Conservation (phyloP, 2,797 vertebrate species). For the Ataeniobius toweri region DNA sequence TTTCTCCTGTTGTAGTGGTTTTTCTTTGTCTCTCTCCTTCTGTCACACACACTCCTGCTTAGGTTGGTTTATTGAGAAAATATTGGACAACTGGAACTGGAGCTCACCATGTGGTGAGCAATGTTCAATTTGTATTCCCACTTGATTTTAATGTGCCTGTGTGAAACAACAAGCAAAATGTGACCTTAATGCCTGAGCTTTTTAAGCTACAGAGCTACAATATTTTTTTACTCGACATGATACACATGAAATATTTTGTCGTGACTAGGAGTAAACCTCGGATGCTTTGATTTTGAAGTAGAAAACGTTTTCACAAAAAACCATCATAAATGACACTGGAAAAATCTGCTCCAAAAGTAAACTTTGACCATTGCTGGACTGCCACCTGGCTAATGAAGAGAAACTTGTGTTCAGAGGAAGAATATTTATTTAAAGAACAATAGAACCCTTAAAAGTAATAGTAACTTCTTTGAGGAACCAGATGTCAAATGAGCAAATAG, state of each 20-base stretch:
- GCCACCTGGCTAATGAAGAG: neutral
- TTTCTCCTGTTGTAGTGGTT: conserved; percentile 40
- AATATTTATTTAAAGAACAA: neutral
- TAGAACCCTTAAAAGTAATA: neutral
- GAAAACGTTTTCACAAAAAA: conserved; percentile 22
- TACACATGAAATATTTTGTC: conserved; percentile 10
- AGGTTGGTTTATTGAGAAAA: conserved; percentile 45
- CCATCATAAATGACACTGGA: conserved; percentile 9
- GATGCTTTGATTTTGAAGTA: conserved; percentile 10
- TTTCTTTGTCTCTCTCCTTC: conserved; percentile 15
- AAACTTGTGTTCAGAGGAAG: no score
- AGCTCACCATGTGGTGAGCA: conserved; percentile 39
- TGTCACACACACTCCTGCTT: conserved; percentile 20
- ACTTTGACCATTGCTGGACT: conserved; percentile 3
- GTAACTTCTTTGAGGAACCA: neutral
- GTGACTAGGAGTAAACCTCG: conserved; percentile 19
- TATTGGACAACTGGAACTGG: conserved; percentile 33
- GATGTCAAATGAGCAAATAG: neutral
- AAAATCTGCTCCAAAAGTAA: conserved; percentile 7
- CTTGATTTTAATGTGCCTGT: conserved; percentile 45
- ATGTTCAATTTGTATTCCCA: conserved; percentile 32
- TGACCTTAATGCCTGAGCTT: conserved; percentile 20
- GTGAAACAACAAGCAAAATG: conserved; percentile 14
- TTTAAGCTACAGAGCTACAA: neutral
- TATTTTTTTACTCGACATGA: conserved; percentile 5